Conservation (phyloP, 2,797 vertebrate genomes). For the Chaenodraco wilsoni region DNA sequence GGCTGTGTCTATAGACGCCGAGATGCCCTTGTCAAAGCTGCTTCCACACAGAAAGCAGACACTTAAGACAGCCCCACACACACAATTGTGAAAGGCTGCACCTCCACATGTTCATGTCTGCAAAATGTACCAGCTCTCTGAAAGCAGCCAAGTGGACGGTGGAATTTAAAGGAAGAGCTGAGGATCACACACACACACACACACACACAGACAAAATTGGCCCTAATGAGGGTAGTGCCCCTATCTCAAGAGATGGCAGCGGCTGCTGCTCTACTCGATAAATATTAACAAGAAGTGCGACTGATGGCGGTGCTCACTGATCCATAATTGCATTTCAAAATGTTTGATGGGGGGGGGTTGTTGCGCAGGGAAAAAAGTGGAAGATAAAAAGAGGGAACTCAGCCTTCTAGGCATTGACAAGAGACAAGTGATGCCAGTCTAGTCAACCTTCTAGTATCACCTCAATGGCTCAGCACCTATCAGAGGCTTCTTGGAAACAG, state of each 20-base stretch:
- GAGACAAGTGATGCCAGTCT: conserved; percentile 63
- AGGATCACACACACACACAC: conserved; percentile 7
- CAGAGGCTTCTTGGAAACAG: conserved; percentile 38
- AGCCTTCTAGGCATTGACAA: conserved; percentile 56
- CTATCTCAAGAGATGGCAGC: conserved; percentile 79
- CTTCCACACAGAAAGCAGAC: conserved; percentile 68
- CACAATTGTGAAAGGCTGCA: conserved; percentile 62
- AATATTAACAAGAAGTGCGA: conserved; percentile 87
- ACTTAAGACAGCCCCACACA: conserved; percentile 62
- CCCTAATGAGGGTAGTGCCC: conserved; percentile 80
- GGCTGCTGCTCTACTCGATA: conserved; percentile 84
- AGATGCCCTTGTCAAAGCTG: conserved; percentile 75
- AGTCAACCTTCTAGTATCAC: conserved; percentile 54
- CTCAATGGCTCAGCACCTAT: conserved; percentile 52
- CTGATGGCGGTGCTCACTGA: conserved; percentile 86
- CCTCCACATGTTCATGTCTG: conserved; percentile 77
- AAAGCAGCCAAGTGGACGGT: conserved; percentile 72
- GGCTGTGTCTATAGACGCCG: conserved; percentile 62
- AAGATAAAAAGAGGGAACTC: conserved; percentile 58
- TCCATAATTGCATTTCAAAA: conserved; percentile 88
- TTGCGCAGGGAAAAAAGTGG: conserved; percentile 26
- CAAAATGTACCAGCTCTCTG: conserved; percentile 73
- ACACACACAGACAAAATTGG: conserved; percentile 59
- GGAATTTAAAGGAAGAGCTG: conserved; percentile 60
- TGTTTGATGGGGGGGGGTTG: conserved; percentile 67